Conservation (phyloP, 2,888 invertebrate species). For the Sphinx pinastri region DNA sequence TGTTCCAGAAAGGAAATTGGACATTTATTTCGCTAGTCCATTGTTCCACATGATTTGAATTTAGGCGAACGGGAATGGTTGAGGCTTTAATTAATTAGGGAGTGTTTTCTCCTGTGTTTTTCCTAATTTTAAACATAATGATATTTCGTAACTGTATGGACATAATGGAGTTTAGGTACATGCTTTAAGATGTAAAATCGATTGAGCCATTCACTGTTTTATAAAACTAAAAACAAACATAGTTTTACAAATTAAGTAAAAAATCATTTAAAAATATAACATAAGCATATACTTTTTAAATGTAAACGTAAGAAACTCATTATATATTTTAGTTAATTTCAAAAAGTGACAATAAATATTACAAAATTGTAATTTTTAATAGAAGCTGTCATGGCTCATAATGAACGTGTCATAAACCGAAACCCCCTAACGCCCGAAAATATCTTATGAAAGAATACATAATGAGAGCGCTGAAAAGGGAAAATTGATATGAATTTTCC, state of each 20-base stretch:
- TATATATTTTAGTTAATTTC: too few relatives aligned
- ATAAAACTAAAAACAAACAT: too few relatives aligned
- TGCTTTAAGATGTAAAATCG: too few relatives aligned
- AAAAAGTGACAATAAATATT: too few relatives aligned
- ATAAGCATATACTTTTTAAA: too few relatives aligned
- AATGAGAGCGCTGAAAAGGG: slow-evolving; percentile 63
- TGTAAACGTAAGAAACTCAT: too few relatives aligned
- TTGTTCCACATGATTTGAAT: slow-evolving; percentile 15
- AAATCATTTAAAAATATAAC: too few relatives aligned
- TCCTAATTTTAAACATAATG: too few relatives aligned
- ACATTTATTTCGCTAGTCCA: slow-evolving; percentile 24
- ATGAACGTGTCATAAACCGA: slow-evolving; percentile 21
- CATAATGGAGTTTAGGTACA: too few relatives aligned
- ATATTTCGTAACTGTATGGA: too few relatives aligned
- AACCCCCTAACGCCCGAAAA: slow-evolving; percentile 43
- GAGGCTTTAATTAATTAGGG: background rate
- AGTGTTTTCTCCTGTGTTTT: background rate
- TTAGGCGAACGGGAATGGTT: background rate
- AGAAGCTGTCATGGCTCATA: slow-evolving; percentile 1
- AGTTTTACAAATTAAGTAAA: too few relatives aligned
- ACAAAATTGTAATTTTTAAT: slow-evolving; percentile 7
- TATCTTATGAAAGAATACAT: slow-evolving; percentile 76
- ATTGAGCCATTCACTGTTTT: too few relatives aligned
- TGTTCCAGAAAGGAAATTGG: slow-evolving; percentile 24
- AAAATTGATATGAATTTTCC: slow-evolving; percentile 78